Evolutionary conservation across 1,140 invertebrate genomes (phyloP).

Genomic region (Neodiprion virginianus): DNA sequence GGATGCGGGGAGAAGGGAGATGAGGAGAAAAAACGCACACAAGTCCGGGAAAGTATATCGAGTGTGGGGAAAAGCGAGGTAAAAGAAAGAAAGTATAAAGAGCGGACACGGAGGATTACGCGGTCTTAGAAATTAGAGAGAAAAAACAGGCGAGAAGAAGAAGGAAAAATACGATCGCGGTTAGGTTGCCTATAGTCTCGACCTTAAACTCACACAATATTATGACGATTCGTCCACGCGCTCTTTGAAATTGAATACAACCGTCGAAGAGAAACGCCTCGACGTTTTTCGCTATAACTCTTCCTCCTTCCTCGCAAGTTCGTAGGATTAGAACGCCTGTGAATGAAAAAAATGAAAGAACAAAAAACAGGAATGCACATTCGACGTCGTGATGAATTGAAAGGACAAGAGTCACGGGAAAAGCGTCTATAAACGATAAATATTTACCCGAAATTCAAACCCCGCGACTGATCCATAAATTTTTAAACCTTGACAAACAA

Average conservation of each 20-base stretch:
- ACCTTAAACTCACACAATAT: background rate
- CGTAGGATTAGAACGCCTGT: background rate
- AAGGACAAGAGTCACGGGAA: background rate
- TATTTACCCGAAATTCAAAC: constrained; percentile 5
- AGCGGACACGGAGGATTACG: background rate
- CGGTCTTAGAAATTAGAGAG: background rate
- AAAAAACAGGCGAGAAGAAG: too few relatives aligned
- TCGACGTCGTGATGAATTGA: background rate
- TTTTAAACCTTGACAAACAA: constrained; percentile 11
- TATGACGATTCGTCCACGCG: too few relatives aligned
- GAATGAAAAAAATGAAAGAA: background rate
- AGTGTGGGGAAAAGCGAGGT: background rate
- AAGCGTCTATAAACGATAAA: background rate
- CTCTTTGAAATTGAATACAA: too few relatives aligned
- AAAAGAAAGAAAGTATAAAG: background rate
- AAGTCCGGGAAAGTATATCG: too few relatives aligned
- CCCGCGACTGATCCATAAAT: background rate
- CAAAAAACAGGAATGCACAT: background rate
- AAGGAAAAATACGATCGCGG: background rate
- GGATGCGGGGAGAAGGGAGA: too few relatives aligned
- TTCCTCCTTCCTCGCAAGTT: background rate
- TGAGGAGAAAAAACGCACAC: too few relatives aligned
- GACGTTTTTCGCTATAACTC: background rate
- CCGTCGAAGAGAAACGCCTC: too few relatives aligned
- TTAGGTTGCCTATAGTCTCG: background rate